phyloP scores from a whole-genome alignment of 1,140 invertebrate species.

The Melipona quadrifasciata region DNA sequence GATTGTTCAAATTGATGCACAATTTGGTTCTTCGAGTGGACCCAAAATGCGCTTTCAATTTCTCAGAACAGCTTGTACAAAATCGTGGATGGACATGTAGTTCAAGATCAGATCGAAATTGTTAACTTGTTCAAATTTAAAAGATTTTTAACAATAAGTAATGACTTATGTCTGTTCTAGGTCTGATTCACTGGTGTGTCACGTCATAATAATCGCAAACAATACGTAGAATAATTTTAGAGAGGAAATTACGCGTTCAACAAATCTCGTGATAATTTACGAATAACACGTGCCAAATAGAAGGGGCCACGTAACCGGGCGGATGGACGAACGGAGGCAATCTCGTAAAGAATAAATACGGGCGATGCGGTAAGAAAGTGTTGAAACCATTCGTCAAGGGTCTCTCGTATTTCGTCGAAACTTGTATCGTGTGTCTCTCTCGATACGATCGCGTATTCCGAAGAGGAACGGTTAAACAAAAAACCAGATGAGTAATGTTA shows the following conservation, averaged over 20 bases:
- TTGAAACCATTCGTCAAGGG: constrained; percentile 26
- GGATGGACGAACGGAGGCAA: not conserved
- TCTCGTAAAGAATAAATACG: constrained; percentile 34
- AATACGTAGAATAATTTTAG: not conserved
- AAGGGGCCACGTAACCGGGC: constrained; percentile 11
- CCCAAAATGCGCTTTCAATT: too few relatives aligned
- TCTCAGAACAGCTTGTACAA: too few relatives aligned
- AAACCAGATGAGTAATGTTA: not conserved
- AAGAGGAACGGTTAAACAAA: not conserved
- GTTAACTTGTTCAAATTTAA: not conserved
- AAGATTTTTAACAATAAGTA: not conserved
- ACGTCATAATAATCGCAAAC: not conserved
- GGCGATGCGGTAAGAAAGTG: constrained; percentile 33
- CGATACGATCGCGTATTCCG: too few relatives aligned
- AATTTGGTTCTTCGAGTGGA: too few relatives aligned
- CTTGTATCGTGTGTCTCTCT: not conserved
- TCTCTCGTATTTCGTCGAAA: constrained; percentile 14
- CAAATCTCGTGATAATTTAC: constrained; percentile 8
- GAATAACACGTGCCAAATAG: constrained; percentile 32
- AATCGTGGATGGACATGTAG: too few relatives aligned
- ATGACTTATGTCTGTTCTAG: not conserved
- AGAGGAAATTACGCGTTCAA: not conserved
- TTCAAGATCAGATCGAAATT: not conserved
- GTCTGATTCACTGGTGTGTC: not conserved
- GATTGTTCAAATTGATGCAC: not conserved